phyloP scores from a whole-genome alignment of 2,113 vertebrate species.

The Mesembrinibis cayennensis region DNA sequence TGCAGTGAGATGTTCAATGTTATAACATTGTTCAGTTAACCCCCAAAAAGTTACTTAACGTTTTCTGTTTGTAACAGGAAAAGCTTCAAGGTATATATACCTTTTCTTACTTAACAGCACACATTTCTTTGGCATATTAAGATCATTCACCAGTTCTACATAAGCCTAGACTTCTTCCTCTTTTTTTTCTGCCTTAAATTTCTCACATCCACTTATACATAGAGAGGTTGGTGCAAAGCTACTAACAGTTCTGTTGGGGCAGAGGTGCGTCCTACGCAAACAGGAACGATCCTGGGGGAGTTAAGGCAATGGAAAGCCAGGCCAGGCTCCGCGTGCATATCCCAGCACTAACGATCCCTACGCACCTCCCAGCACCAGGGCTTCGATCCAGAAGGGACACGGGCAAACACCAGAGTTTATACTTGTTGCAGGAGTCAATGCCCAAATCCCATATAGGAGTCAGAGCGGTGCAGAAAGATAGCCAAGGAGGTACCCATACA shows the following conservation, averaged over 20 bases:
- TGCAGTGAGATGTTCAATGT: rapidly evolving
- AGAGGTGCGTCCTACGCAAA: not conserved
- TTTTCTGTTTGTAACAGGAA: not conserved
- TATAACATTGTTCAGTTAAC: not conserved
- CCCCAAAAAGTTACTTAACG: not conserved
- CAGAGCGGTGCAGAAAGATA: not conserved
- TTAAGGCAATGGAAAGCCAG: not conserved
- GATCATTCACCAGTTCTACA: not conserved
- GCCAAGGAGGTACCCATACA: rapidly evolving
- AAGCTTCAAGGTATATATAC: not conserved
- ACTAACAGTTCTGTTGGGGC: not conserved
- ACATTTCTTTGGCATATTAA: not conserved
- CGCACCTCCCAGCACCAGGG: not conserved
- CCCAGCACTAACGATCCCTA: not conserved
- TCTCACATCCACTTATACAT: not conserved
- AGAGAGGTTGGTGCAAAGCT: not conserved
- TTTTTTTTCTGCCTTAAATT: not conserved
- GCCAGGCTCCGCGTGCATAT: rapidly evolving
- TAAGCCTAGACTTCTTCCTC: not conserved
- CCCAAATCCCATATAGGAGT: not conserved
- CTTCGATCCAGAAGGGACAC: rapidly evolving
- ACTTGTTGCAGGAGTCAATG: not conserved
- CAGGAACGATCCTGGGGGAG: not conserved
- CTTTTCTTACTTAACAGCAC: not conserved
- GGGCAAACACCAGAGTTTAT: not conserved